Evolutionary conservation across 2,797 vertebrate genomes (phyloP).

Genomic region (Echeneis naucrates): DNA sequence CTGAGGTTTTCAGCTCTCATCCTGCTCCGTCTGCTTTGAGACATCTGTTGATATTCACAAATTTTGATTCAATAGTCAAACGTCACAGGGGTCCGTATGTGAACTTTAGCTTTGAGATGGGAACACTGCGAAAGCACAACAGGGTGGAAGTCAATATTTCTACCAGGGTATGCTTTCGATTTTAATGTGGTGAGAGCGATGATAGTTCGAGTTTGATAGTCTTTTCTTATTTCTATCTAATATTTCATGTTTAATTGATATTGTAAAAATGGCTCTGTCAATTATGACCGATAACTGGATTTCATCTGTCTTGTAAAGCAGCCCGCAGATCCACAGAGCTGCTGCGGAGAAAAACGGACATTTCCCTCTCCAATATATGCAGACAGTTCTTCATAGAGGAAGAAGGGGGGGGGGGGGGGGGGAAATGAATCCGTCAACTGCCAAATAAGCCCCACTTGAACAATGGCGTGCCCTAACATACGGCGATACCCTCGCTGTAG

Average conservation of each 20-base stretch:
- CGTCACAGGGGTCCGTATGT: slow-evolving; percentile 50
- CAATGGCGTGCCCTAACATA: slow-evolving; percentile 34
- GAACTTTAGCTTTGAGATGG: slow-evolving; percentile 62
- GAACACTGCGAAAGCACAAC: slow-evolving; percentile 45
- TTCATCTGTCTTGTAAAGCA: slow-evolving; percentile 5
- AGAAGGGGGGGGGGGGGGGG: too few relatives aligned
- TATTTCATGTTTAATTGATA: slow-evolving; percentile 17
- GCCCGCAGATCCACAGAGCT: neutral
- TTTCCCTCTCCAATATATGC: slow-evolving; percentile 22
- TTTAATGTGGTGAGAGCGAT: slow-evolving; percentile 30
- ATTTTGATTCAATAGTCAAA: slow-evolving; percentile 47
- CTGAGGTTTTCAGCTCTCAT: slow-evolving; percentile 7
- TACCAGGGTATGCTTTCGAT: slow-evolving; percentile 54
- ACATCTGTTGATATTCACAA: slow-evolving; percentile 42
- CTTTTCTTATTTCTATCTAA: neutral
- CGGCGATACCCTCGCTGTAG: slow-evolving; percentile 39
- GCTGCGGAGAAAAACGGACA: slow-evolving; percentile 5
- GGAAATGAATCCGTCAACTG: slow-evolving; percentile 51
- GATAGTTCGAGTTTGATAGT: slow-evolving; percentile 22
- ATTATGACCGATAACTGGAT: slow-evolving; percentile 6
- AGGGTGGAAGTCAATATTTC: slow-evolving; percentile 66
- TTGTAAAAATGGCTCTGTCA: slow-evolving; percentile 2
- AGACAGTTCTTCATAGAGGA: slow-evolving; percentile 10
- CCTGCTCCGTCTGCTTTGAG: slow-evolving; percentile 14
- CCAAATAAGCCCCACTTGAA: slow-evolving; percentile 39